Conservation (phyloP, 1,140 invertebrate genomes). For the Lepeophtheirus salmonis region DNA sequence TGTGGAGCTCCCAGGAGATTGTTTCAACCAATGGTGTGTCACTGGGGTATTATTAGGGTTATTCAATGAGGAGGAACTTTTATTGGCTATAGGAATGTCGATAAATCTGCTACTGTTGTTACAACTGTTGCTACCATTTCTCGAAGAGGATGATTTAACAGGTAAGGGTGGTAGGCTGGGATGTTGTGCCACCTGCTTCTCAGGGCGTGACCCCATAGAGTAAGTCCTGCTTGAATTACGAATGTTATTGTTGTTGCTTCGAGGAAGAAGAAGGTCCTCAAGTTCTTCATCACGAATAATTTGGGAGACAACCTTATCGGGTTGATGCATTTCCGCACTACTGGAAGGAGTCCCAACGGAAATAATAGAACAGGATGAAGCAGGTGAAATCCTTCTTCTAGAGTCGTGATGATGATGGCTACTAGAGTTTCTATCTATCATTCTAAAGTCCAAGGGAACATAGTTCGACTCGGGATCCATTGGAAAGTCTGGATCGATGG, state of each 20-base stretch:
- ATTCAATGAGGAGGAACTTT: not conserved
- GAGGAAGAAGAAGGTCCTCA: not conserved
- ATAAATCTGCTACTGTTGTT: too few relatives aligned
- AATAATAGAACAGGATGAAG: not conserved
- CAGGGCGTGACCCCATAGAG: not conserved
- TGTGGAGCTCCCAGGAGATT: not conserved
- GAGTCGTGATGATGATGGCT: too few relatives aligned
- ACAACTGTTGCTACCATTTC: too few relatives aligned
- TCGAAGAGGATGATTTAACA: too few relatives aligned
- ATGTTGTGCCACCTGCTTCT: too few relatives aligned
- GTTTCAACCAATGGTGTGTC: not conserved
- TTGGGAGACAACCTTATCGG: not conserved
- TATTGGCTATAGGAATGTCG: not conserved
- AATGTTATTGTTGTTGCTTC: not conserved
- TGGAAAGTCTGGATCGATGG: not conserved
- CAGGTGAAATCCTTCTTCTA: not conserved
- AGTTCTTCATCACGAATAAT: not conserved
- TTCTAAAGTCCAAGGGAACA: not conserved
- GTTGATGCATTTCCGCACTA: not conserved
- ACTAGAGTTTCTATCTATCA: too few relatives aligned
- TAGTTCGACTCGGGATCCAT: not conserved
- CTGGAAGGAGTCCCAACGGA: not conserved
- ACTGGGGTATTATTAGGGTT: not conserved
- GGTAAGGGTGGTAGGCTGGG: too few relatives aligned
- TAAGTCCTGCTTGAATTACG: not conserved